Evolutionary conservation across 2,113 vertebrate genomes (phyloP).

Genomic region (Furnarius figulus): DNA sequence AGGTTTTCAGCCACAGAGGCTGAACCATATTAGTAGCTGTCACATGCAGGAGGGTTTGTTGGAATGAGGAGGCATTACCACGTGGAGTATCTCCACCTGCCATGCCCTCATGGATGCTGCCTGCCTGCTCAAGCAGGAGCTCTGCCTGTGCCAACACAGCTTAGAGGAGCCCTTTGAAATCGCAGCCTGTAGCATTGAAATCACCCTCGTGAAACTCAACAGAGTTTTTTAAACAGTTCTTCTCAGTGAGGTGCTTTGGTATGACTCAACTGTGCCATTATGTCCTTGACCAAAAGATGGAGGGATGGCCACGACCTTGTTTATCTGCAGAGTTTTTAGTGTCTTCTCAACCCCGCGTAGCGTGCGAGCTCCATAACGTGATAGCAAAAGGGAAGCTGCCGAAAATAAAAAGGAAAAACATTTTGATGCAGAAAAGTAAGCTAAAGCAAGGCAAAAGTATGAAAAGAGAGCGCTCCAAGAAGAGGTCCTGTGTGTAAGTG

Average conservation of each 20-base stretch:
- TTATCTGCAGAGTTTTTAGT: not conserved
- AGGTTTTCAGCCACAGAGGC: not conserved
- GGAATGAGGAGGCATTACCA: not conserved
- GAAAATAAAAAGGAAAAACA: not conserved
- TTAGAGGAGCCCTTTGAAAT: not conserved
- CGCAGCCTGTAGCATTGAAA: not conserved
- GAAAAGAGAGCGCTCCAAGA: not conserved
- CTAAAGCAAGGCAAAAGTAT: not conserved
- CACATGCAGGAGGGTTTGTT: accelerated
- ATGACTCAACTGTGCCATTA: not conserved
- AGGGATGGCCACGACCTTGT: not conserved
- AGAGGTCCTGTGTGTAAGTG: not conserved
- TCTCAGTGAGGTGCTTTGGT: not conserved
- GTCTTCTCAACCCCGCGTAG: not conserved
- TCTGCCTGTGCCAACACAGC: not conserved
- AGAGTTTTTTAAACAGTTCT: not conserved
- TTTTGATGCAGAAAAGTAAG: not conserved
- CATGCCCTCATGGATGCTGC: not conserved
- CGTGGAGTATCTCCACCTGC: accelerated
- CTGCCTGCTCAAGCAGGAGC: not conserved
- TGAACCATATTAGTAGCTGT: not conserved
- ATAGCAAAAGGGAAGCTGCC: not conserved
- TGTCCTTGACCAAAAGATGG: not conserved
- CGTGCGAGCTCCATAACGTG: accelerated
- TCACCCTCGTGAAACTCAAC: not conserved